Evolutionary conservation across 2,797 vertebrate species (phyloP).

Genomic region (Merluccius polli): DNA sequence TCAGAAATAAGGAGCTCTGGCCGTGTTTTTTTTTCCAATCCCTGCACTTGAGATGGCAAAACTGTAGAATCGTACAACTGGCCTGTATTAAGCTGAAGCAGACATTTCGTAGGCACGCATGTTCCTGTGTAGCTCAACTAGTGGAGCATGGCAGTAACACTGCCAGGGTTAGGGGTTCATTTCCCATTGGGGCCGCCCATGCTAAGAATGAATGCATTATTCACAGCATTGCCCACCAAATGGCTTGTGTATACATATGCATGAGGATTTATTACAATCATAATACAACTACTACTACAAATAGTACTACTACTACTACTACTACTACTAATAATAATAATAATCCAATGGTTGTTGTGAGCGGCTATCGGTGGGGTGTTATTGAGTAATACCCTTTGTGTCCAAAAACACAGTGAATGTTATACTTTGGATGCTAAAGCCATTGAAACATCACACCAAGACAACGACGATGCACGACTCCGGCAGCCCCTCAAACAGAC

Average conservation of each 20-base stretch:
- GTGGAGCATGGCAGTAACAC: not conserved
- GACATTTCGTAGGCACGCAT: not conserved
- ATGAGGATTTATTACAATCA: not conserved
- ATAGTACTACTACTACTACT: not conserved
- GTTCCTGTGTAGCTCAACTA: not conserved
- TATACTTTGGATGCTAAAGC: constrained; percentile 18
- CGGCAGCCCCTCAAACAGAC: constrained; percentile 54
- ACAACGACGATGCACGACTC: constrained; percentile 45
- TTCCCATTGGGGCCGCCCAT: no score
- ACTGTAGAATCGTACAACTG: not conserved
- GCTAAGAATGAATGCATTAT: not conserved
- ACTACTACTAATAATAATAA: not conserved
- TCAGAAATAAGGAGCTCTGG: not conserved
- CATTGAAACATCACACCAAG: constrained; percentile 33
- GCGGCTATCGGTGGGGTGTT: not conserved
- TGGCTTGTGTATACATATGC: not conserved
- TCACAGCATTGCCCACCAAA: not conserved
- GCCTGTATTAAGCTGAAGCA: not conserved
- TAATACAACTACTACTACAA: not conserved
- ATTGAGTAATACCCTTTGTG: not conserved
- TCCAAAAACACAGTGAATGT: not conserved
- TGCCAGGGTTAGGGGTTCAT: not conserved
- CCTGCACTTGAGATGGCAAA: not conserved
- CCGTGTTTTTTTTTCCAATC: no score
- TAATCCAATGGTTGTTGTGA: not conserved